phyloP scores from a whole-genome alignment of 2,888 invertebrate genomes.

The Megamerina dolium region DNA sequence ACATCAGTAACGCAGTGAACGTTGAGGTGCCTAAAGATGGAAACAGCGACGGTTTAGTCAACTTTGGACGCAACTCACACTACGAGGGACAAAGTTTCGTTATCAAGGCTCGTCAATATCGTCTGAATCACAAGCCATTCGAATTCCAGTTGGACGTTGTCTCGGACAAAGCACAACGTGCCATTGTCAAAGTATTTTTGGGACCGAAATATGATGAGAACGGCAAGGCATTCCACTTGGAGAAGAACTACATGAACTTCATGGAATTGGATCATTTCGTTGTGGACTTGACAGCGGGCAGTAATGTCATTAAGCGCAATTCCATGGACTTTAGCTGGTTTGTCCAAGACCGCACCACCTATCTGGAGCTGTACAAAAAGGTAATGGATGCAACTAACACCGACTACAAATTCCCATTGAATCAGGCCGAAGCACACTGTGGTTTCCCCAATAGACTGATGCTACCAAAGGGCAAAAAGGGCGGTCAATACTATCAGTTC shows the following conservation, averaged over 20 bases:
- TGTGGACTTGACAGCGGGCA: constrained; percentile 57
- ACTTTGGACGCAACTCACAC: constrained; percentile 41
- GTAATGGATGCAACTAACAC: constrained; percentile 51
- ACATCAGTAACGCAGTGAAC: constrained; percentile 52
- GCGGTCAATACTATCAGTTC: constrained; percentile 59
- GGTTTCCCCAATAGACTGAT: constrained; percentile 59
- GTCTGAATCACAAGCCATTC: constrained; percentile 63
- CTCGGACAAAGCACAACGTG: constrained; percentile 57
- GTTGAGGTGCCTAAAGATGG: constrained; percentile 47
- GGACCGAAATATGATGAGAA: constrained; percentile 63
- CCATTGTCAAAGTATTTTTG: constrained; percentile 62
- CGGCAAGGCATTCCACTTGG: constrained; percentile 53
- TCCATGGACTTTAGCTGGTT: constrained; percentile 63
- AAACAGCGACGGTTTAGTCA: constrained; percentile 26
- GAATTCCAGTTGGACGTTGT: constrained; percentile 55
- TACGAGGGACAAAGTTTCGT: constrained; percentile 47
- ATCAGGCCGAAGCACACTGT: constrained; percentile 52
- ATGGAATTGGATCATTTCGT: constrained; percentile 62
- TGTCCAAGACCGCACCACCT: constrained; percentile 56
- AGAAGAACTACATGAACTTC: constrained; percentile 58
- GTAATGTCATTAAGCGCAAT: constrained; percentile 52
- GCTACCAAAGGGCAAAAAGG: constrained; percentile 60
- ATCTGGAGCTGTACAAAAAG: constrained; percentile 50
- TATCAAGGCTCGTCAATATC: constrained; percentile 56
- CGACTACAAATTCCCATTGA: constrained; percentile 50